Conservation (phyloP, 2,113 vertebrate species). For the Corythornis vintsioides region DNA sequence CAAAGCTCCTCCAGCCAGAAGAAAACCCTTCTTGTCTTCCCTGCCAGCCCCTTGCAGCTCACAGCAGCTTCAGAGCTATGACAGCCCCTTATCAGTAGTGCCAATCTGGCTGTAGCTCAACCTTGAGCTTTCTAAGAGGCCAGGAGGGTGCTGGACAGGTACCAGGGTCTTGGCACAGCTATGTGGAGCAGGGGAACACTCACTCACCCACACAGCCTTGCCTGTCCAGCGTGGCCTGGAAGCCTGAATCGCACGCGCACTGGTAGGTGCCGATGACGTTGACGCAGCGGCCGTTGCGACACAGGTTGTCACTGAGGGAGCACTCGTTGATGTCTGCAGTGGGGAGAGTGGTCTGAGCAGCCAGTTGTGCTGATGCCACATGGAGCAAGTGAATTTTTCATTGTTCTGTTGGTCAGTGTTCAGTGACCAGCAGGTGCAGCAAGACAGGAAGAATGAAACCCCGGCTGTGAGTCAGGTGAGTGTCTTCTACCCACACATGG, state of each 20-base stretch:
- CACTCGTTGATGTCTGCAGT: slow-evolving; percentile 90
- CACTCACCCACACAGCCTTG: slow-evolving; percentile 92
- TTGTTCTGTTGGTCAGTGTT: neutral
- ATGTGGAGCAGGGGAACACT: slow-evolving; percentile 19
- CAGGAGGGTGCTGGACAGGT: neutral
- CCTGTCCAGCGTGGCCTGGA: slow-evolving; percentile 84
- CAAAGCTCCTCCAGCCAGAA: neutral
- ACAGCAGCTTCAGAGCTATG: neutral
- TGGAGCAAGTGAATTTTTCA: neutral
- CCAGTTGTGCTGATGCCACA: fast-evolving
- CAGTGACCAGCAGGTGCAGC: neutral
- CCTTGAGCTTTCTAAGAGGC: too few species aligned
- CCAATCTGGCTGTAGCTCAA: fast-evolving
- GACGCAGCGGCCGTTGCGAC: slow-evolving; percentile 86
- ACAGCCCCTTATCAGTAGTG: neutral
- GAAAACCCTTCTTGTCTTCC: neutral
- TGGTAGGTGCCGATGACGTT: slow-evolving; percentile 91
- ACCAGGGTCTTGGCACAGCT: fast-evolving
- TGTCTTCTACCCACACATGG: fast-evolving
- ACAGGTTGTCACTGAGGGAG: slow-evolving; percentile 87
- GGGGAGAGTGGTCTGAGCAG: neutral
- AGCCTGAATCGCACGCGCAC: slow-evolving; percentile 88
- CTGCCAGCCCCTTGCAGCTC: neutral
- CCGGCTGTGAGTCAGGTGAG: fast-evolving
- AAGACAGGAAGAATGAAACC: neutral